phyloP scores from a whole-genome alignment of 53 echinoderm and acorn worm genomes.

The Henricia sp. region DNA sequence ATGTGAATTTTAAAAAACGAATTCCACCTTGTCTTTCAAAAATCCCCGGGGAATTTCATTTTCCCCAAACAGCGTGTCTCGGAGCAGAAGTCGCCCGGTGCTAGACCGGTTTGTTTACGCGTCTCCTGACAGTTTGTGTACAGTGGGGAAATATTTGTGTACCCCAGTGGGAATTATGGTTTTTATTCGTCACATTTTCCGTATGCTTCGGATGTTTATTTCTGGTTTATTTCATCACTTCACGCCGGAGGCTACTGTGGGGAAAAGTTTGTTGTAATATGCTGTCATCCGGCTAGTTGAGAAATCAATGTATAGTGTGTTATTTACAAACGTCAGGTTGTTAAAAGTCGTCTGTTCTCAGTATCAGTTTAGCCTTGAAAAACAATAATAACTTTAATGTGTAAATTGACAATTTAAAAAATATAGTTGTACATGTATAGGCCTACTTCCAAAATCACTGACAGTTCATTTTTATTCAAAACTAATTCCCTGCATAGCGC shows the following conservation, averaged over 20 bases:
- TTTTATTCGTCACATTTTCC: background rate
- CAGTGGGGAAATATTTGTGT: conserved; percentile 62
- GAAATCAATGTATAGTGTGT: conserved; percentile 15
- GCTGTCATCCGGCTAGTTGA: conserved; percentile 17
- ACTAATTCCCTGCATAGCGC: too few species aligned
- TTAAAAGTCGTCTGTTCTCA: too few species aligned
- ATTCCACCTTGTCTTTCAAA: background rate
- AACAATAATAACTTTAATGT: too few species aligned
- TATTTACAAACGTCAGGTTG: too few species aligned
- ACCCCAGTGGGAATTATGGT: conserved; percentile 32
- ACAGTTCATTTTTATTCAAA: too few species aligned
- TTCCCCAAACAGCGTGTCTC: background rate
- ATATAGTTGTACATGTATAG: too few species aligned
- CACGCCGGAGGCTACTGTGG: background rate
- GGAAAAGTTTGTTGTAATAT: conserved; percentile 9
- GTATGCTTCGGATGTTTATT: background rate
- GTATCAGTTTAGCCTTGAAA: too few species aligned
- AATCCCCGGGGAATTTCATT: conserved; percentile 17
- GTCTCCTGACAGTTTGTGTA: conserved; percentile 58
- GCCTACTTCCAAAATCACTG: too few species aligned
- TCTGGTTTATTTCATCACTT: conserved; percentile 28
- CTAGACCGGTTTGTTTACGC: conserved; percentile 51
- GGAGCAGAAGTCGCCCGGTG: conserved; percentile 52
- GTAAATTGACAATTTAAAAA: too few species aligned
- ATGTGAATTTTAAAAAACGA: conserved; percentile 6